phyloP scores from a whole-genome alignment of 2,797 vertebrate species.

The Eospalax fontanierii region DNA sequence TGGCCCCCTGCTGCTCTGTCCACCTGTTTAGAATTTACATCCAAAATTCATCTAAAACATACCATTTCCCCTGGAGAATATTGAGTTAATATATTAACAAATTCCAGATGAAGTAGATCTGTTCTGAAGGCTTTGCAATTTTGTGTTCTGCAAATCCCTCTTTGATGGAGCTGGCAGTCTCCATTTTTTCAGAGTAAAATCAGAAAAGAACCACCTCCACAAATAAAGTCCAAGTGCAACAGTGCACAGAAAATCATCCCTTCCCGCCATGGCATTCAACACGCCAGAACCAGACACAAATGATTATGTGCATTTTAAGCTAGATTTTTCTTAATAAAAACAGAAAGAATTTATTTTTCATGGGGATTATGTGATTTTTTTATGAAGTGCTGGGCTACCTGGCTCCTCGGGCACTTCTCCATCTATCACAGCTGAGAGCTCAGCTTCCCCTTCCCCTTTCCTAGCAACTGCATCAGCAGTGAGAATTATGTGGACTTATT shows the following conservation, averaged over 20 bases:
- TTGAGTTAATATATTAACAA: constrained; percentile 85
- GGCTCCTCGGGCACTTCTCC: constrained; percentile 78
- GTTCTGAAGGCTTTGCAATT: constrained; percentile 74
- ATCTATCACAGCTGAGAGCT: constrained; percentile 73
- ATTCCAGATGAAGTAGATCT: constrained; percentile 84
- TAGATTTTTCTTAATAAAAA: constrained; percentile 80
- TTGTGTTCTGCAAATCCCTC: constrained; percentile 70
- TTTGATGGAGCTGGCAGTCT: constrained; percentile 69
- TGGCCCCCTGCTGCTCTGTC: constrained; percentile 86
- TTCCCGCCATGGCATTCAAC: constrained; percentile 44
- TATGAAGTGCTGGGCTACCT: constrained; percentile 68
- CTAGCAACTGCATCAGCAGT: constrained; percentile 78
- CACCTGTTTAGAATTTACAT: constrained; percentile 90
- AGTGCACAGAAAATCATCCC: constrained; percentile 61
- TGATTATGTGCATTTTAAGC: constrained; percentile 62
- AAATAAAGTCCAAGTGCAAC: constrained; percentile 73
- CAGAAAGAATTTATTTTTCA: constrained; percentile 80
- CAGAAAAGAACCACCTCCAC: constrained; percentile 58
- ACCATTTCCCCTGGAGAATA: constrained; percentile 84
- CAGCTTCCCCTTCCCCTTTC: constrained; percentile 70
- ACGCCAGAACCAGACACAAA: constrained; percentile 65
- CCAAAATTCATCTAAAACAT: constrained; percentile 84
- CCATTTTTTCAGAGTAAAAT: constrained; percentile 79
- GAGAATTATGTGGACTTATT: constrained; percentile 68
- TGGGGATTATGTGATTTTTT: constrained; percentile 77